Evolutionary conservation across 2,797 vertebrate genomes (phyloP).

Genomic region (Hydrophis major): DNA sequence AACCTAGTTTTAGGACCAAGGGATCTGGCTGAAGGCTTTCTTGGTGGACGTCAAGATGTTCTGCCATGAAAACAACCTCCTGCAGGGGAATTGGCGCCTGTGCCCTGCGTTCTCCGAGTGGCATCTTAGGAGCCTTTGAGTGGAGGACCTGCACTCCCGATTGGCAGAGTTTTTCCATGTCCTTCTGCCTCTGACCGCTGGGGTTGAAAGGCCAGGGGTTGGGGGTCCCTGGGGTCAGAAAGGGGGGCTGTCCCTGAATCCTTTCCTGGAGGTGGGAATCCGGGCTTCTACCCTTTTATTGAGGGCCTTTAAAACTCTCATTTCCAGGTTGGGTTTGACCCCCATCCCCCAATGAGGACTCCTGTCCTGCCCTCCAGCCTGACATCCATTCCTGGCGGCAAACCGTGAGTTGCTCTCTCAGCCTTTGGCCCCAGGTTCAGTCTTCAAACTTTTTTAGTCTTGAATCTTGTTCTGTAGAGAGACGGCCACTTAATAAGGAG

Average conservation of each 20-base stretch:
- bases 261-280: neutral
- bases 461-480: neutral
- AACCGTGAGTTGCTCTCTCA: constrained; percentile 80
- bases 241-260: neutral
- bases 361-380: constrained; percentile 88
- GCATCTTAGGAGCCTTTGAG: neutral
- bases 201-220: neutral
- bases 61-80: neutral
- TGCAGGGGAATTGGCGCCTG: neutral
- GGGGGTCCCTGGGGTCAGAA: neutral
- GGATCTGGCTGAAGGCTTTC: neutral
- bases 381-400: constrained; percentile 91
- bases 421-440: neutral
- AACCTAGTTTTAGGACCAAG: neutral
- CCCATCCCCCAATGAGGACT: constrained; percentile 88
- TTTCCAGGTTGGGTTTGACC: constrained; percentile 88
- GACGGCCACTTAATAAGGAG: neutral
- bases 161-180: neutral
- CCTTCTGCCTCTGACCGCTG: neutral
- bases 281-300: neutral
- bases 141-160: neutral
- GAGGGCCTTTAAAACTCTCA: neutral
- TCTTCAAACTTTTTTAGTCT: neutral
- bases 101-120: neutral
- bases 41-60: neutral